phyloP scores from a whole-genome alignment of 1,140 invertebrate genomes.

The Eriocheir sinensis region DNA sequence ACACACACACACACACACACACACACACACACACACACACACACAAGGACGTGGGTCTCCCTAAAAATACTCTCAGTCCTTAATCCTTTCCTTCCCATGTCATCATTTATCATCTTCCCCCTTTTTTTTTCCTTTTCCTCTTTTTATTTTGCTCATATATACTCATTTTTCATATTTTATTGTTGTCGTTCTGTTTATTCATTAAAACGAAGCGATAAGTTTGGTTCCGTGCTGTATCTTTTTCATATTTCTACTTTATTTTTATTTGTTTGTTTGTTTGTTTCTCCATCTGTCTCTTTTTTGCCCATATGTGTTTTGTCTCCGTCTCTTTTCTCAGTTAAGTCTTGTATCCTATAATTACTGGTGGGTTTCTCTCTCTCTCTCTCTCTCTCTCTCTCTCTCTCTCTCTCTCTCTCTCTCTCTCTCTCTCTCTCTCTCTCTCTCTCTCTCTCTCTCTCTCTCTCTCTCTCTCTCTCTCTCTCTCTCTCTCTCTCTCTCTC shows the following conservation, averaged over 20 bases:
- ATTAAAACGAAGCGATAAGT: neutral
- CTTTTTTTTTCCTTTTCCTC: neutral
- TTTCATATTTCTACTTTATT: neutral
- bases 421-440: slow-evolving; percentile 4
- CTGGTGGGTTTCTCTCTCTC: neutral
- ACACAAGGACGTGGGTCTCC: neutral
- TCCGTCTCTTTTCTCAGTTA: neutral
- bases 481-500: no score
- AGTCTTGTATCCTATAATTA: neutral
- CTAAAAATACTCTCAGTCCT: neutral
- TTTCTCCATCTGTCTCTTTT: neutral
- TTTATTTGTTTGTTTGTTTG: neutral
- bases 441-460: slow-evolving; percentile 12
- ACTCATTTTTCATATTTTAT: no score
- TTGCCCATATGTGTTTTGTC: neutral
- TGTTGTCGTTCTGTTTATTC: neutral
- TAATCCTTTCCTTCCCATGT: neutral
- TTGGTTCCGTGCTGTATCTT: neutral
- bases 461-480: no score
- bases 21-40: neutral
- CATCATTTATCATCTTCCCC: neutral
- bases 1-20: slow-evolving; percentile 19
- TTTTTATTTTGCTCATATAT: no score
- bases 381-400: slow-evolving; percentile 16
- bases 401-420: slow-evolving; percentile 4